phyloP scores from a whole-genome alignment of 2,797 vertebrate genomes.

The Xenops minutus region DNA sequence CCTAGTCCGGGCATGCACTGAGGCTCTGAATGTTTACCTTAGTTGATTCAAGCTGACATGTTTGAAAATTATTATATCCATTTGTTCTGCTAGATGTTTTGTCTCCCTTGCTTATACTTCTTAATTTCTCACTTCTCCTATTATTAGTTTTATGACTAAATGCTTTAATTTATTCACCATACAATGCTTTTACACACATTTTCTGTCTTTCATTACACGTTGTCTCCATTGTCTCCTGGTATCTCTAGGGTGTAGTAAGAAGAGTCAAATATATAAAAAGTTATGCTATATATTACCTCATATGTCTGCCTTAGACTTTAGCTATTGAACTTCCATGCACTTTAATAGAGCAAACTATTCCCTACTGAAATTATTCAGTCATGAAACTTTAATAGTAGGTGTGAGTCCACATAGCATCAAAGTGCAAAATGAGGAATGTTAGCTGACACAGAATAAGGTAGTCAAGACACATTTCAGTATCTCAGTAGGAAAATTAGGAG shows the following conservation, averaged over 20 bases:
- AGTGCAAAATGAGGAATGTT: neutral
- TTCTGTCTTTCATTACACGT: constrained; percentile 36
- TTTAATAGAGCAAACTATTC: neutral
- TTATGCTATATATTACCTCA: constrained; percentile 46
- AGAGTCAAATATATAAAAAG: constrained; percentile 27
- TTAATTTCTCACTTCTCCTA: constrained; percentile 59
- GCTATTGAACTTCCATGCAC: neutral
- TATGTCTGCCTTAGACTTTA: constrained; percentile 32
- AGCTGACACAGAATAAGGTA: neutral
- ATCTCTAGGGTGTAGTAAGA: constrained; percentile 24
- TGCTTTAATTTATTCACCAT: constrained; percentile 72
- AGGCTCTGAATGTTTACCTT: constrained; percentile 63
- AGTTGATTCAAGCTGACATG: constrained; percentile 50
- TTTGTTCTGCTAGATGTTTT: constrained; percentile 67
- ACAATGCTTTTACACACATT: constrained; percentile 26
- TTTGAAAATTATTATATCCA: constrained; percentile 57
- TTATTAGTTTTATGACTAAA: constrained; percentile 73
- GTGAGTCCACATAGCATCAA: neutral
- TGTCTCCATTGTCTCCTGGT: constrained; percentile 30
- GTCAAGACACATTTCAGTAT: neutral
- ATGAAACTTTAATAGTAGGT: constrained; percentile 6
- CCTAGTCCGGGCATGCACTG: constrained; percentile 42
- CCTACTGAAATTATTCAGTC: constrained; percentile 21
- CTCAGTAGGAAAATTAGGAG: neutral
- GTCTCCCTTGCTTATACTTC: constrained; percentile 49